Conservation (phyloP, 2,797 vertebrate genomes). For the Macropodus opercularis region DNA sequence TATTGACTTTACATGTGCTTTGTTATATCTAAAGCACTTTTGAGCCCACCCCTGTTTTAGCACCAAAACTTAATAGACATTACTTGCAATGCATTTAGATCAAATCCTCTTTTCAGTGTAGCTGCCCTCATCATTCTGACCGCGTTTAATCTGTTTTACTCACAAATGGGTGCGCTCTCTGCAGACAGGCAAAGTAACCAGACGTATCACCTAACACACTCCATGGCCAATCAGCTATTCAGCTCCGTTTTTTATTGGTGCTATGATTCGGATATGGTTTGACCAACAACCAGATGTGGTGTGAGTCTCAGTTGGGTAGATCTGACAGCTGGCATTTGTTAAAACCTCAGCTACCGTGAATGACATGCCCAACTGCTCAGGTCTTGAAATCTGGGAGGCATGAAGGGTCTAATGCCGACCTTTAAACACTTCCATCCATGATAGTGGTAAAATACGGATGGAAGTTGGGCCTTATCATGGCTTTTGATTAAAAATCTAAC, state of each 20-base stretch:
- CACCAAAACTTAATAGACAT: not conserved
- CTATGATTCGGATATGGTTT: conserved; percentile 45
- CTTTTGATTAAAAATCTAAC: not conserved
- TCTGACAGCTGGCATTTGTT: conserved; percentile 48
- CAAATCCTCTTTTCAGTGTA: not conserved
- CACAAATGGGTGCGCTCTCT: not conserved
- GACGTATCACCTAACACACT: conserved; percentile 12
- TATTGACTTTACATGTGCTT: not conserved
- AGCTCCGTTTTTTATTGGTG: conserved; percentile 39
- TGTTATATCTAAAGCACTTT: conserved; percentile 25
- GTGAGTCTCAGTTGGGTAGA: conserved; percentile 31
- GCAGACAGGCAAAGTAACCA: conserved; percentile 9
- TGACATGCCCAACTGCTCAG: not conserved
- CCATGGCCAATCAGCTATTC: conserved; percentile 3
- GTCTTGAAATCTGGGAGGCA: conserved; percentile 1
- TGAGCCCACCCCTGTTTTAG: conserved; percentile 2
- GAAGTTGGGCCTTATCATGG: not conserved
- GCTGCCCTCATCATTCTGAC: too few species aligned
- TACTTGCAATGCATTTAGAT: not conserved
- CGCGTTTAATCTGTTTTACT: conserved; percentile 6
- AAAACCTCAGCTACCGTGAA: conserved; percentile 31
- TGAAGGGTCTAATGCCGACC: not conserved
- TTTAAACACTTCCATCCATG: not conserved
- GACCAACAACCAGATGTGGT: conserved; percentile 36
- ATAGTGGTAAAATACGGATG: not conserved